Percentiles rank a stretch among this genome's conserved stretches.
These are phyloP conservation scores for Penaeus japonicus DNA, from an alignment of 1,140 invertebrate genomes.

Conservation along the genomic window DNA sequence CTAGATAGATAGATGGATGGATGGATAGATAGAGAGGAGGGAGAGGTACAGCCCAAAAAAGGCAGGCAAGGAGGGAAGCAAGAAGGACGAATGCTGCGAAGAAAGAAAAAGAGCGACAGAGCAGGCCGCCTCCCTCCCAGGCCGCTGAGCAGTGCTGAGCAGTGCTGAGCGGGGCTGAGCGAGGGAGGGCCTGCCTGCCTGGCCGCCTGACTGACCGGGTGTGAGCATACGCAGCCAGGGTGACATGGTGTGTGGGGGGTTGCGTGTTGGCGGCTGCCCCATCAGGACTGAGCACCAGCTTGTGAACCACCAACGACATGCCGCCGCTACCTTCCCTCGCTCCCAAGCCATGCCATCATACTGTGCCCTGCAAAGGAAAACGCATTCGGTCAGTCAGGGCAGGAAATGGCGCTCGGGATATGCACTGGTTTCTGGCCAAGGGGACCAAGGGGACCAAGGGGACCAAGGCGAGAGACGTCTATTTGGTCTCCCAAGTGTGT, in stretches of 20 bases:
- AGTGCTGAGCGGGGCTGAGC: too few relatives aligned
- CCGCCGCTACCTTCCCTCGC: slow-evolving; percentile 41
- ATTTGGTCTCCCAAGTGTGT: too few relatives aligned
- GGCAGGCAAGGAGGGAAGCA: too few relatives aligned
- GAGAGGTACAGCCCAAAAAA: too few relatives aligned
- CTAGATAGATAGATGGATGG: too few relatives aligned
- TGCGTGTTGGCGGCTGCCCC: slow-evolving; percentile 44
- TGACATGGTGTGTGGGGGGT: slow-evolving; percentile 48
- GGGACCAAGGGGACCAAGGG: background rate
- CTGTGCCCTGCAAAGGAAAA: slow-evolving; percentile 17
- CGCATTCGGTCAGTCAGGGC: background rate
- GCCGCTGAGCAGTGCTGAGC: too few relatives aligned
- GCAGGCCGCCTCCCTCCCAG: too few relatives aligned
- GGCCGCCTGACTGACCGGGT: background rate
- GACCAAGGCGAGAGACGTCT: too few relatives aligned
- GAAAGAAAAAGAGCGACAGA: too few relatives aligned
- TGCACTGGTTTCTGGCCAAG: background rate
- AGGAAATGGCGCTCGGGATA: background rate
- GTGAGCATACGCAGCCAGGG: slow-evolving; percentile 44
- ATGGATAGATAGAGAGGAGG: too few relatives aligned
- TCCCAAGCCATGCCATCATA: slow-evolving; percentile 41
- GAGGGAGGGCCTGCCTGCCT: too few relatives aligned
- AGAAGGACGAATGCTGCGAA: too few relatives aligned
- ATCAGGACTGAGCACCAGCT: slow-evolving; percentile 57
- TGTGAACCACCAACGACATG: slow-evolving; percentile 58